A percentile compares a stretch with the other conserved stretches of the same genome.
Evolutionary conservation across 2,797 vertebrate genomes (phyloP).

Genomic region (Oryzias dopingdopingensis): DNA sequence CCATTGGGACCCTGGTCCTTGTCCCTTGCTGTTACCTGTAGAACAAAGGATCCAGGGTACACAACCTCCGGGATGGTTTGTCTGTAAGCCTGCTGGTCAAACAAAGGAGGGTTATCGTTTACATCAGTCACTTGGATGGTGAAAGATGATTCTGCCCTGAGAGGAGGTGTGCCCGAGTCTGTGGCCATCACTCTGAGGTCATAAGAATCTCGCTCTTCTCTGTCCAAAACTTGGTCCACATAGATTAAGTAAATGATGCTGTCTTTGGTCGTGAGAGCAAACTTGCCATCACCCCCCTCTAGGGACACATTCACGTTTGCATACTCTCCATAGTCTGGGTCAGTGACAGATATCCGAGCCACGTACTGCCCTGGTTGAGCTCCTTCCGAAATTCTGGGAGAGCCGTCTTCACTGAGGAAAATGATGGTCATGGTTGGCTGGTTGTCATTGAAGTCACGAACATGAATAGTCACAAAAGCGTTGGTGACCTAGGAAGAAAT

Average conservation of each 20-base stretch:
- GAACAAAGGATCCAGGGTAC: conserved; percentile 93
- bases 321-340: conserved; percentile 96
- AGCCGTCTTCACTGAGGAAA: conserved; percentile 96
- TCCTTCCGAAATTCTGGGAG: conserved; percentile 92
- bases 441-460: conserved; percentile 97
- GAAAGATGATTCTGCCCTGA: conserved; percentile 93
- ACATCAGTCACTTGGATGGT: conserved; percentile 93
- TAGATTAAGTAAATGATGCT: conserved; percentile 98
- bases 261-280: conserved; percentile 97
- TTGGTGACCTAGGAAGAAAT: conserved; percentile 80
- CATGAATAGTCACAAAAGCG: conserved; percentile 94
- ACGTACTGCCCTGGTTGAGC: conserved; percentile 96
- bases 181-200: conserved; percentile 92
- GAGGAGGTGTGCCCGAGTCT: conserved; percentile 90
- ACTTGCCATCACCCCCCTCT: conserved; percentile 96
- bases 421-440: conserved; percentile 99
- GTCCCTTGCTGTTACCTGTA: conserved; percentile 92
- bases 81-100: conserved; percentile 90
- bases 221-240: conserved; percentile 90
- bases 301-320: conserved; percentile 95
- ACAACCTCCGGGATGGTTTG: conserved; percentile 93
- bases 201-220: conserved; percentile 93
- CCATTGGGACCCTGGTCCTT: conserved; percentile 95
- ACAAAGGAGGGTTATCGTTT: conserved; percentile 94
- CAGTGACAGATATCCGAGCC: conserved; percentile 95